Conservation (phyloP, 2,797 vertebrate species). For the Yasuhikotakia modesta region DNA sequence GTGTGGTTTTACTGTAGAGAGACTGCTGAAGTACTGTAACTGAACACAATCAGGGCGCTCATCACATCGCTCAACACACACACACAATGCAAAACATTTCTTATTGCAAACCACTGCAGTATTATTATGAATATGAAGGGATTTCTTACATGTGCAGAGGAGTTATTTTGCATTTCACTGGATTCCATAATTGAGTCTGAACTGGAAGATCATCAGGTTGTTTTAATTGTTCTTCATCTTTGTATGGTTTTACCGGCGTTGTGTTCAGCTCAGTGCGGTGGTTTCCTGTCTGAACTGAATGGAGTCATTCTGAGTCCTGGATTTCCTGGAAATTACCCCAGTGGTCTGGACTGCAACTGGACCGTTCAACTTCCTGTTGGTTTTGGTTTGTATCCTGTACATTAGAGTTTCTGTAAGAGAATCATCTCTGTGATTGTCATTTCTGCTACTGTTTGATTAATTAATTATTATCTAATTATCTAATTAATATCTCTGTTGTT, state of each 20-base stretch:
- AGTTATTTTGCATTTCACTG: conserved; percentile 28
- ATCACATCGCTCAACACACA: conserved; percentile 22
- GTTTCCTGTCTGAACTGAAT: conserved; percentile 89
- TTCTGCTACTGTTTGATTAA: background rate
- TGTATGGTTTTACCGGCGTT: conserved; percentile 6
- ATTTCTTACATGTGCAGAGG: conserved; percentile 28
- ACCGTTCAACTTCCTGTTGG: conserved; percentile 90
- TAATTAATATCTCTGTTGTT: background rate
- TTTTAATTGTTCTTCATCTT: background rate
- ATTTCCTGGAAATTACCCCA: conserved; percentile 97
- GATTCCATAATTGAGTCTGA: conserved; percentile 24
- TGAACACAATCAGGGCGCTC: conserved; percentile 28
- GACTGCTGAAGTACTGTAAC: conserved; percentile 64
- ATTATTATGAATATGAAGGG: conserved; percentile 29
- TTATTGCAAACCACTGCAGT: conserved; percentile 31
- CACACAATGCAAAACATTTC: no score
- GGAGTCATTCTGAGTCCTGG: conserved; percentile 95
- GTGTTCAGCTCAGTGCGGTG: conserved; percentile 89
- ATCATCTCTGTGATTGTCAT: background rate
- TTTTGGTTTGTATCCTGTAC: conserved; percentile 81
- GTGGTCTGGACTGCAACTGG: conserved; percentile 96
- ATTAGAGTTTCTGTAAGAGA: background rate
- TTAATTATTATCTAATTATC: no score
- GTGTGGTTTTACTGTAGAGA: conserved; percentile 6
- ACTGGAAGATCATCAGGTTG: conserved; percentile 43